Percentiles rank a stretch among this genome's conserved stretches.
Conservation (phyloP, 1,140 invertebrate genomes). For the Drosophila persimilis region DNA sequence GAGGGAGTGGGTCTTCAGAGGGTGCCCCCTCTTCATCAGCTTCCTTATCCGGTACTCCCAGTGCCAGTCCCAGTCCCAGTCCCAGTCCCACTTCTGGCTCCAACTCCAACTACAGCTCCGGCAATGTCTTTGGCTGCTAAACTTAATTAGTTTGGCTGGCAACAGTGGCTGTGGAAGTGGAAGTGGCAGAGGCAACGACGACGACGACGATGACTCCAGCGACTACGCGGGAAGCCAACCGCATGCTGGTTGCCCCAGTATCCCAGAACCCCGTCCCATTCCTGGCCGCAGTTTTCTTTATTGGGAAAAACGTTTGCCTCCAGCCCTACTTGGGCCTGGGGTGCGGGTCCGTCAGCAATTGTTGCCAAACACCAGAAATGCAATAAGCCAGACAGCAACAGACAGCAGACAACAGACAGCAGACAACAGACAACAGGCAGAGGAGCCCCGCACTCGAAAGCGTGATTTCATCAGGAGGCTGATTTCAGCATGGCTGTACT, state of each 20-base stretch:
- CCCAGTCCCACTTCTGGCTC: background rate
- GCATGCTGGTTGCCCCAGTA: slow-evolving; percentile 28
- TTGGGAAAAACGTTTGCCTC: slow-evolving; percentile 32
- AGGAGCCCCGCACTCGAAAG: too few relatives aligned
- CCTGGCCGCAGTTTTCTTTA: slow-evolving; percentile 30
- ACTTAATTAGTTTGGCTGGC: slow-evolving; percentile 70
- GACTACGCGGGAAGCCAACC: slow-evolving; percentile 31
- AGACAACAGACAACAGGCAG: too few relatives aligned
- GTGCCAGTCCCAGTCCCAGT: background rate
- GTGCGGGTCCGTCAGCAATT: background rate
- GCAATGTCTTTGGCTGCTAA: slow-evolving; percentile 58
- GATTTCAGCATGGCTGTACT: background rate
- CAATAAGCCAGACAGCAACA: too few relatives aligned
- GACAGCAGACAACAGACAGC: too few relatives aligned
- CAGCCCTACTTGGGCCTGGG: too few relatives aligned
- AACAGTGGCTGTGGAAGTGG: slow-evolving; percentile 12
- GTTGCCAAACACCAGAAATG: too few relatives aligned
- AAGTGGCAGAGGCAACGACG: too few relatives aligned
- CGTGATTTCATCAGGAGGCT: slow-evolving; percentile 5
- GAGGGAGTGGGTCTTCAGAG: slow-evolving; percentile 26
- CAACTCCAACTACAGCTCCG: background rate
- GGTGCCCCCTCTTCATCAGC: background rate
- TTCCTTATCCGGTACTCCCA: slow-evolving; percentile 1
- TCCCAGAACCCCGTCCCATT: background rate
- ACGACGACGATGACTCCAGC: background rate